Evolutionary conservation across 2,797 vertebrate species (phyloP), one percentile per base, ranked within the genome.

Genomic region (Antennarius maculatus): DNA sequence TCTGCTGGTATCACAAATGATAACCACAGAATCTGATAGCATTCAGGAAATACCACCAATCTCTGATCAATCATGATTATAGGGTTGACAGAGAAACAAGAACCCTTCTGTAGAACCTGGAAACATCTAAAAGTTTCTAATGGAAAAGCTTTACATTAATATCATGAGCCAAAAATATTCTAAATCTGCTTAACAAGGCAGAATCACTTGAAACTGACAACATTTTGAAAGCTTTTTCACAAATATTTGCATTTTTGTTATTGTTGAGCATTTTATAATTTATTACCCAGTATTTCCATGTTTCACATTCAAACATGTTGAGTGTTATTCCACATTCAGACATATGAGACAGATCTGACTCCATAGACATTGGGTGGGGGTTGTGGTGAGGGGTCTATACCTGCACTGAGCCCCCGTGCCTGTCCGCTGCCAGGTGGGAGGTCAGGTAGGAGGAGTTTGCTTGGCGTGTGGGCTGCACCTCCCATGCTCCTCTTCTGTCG

Each of bases 381-480:
- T 48, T 71, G 75, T 31, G 62, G 82, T 86, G 86, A 86, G 86
- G 87, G 86, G 83, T 89, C 82, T 84, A 82, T 94, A 99, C 98
- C 98, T 99, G 98, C 71, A 99, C 98, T 89, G 97, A 99, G 94
- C 97, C 97, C 91, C 97, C 97, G 77, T 98, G 97, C 94, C 97
- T 96, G 88, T 99, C 97, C 76, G 97, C 94, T 84, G 97, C 95
- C 93, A 98, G 92, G 88, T 99, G 97, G 91, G 97, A 96, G 87
- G 96, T 95, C 94, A 99, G 87, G 92, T 97, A 99, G 56, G 96
- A 97, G 91, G 97, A 95, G 93, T 97, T 98, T 87, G 96, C 93
- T 94, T 98, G 98, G 77, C 96, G 95, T 92, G 95, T 95, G 45
- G 96, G 96, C 90, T 98, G 96, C 86, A 96, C 93, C 89, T 98